Conservation (phyloP, 2,888 invertebrate genomes). For the Xanthostigma xanthostigma region DNA sequence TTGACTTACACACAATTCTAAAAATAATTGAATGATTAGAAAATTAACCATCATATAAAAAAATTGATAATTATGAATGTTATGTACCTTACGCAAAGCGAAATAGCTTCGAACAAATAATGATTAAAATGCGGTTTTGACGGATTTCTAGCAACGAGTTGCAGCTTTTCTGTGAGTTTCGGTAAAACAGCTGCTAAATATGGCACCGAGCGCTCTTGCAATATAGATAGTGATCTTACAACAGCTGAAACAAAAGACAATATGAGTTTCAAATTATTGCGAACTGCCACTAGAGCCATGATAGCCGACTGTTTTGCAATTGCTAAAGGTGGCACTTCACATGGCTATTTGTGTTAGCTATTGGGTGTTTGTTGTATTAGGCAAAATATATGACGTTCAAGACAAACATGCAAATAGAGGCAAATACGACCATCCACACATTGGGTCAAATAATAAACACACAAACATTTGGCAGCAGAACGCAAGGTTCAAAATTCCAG, state of each 20-base stretch:
- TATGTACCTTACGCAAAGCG: conserved; percentile 62
- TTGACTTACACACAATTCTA: conserved; percentile 73
- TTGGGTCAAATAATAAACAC: too few relatives aligned
- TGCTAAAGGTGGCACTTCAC: too few relatives aligned
- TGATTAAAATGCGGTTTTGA: conserved; percentile 97
- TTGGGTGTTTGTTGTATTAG: too few relatives aligned
- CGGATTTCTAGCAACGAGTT: conserved; percentile 79
- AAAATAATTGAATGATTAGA: conserved; percentile 11
- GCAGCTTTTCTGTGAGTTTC: conserved; percentile 69
- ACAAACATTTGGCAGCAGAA: too few relatives aligned
- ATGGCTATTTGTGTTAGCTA: too few relatives aligned
- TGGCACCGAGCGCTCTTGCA: conserved; percentile 69
- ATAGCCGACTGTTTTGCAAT: too few relatives aligned
- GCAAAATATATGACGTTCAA: too few relatives aligned
- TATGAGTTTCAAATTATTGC: too few relatives aligned
- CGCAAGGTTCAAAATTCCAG: too few relatives aligned
- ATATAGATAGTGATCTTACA: conserved; percentile 71
- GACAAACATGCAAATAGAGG: too few relatives aligned
- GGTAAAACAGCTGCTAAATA: conserved; percentile 68
- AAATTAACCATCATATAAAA: conserved; percentile 2
- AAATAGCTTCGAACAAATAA: conserved; percentile 90
- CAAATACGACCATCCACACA: too few relatives aligned
- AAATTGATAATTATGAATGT: neutral
- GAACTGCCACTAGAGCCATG: too few relatives aligned
- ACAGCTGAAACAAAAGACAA: conserved; percentile 45